These are phyloP conservation scores for Leptarthrus brevirostris DNA, from an alignment of 2,888 invertebrate species.

Conservation along the genomic window DNA sequence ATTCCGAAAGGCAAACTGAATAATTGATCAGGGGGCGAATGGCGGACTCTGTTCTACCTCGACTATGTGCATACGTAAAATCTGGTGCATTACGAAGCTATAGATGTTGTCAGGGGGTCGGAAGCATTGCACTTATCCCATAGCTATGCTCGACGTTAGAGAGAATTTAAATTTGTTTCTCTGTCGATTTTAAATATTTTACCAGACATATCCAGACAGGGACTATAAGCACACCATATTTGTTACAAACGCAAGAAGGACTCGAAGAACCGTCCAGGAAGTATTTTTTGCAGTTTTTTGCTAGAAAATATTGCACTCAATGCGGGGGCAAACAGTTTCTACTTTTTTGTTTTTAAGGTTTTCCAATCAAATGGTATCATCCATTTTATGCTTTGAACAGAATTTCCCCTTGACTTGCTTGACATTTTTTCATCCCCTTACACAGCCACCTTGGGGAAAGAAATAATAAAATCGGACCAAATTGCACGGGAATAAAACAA, in stretches of 20 bases:
- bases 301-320: constrained; percentile 11
- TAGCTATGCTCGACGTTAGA: not conserved
- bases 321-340: constrained; percentile 4
- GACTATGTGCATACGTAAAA: not conserved
- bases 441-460: not conserved
- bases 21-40: constrained; percentile 22
- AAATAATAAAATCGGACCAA: constrained; percentile 45
- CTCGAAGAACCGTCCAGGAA: not conserved
- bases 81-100: not conserved
- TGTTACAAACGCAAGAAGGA: not conserved
- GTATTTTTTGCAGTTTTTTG: not conserved
- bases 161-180: constrained; percentile 37
- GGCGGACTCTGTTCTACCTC: not conserved
- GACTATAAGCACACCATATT: not conserved
- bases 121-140: not conserved
- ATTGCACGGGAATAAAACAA: constrained; percentile 35
- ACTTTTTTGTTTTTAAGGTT: not conserved
- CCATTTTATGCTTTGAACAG: constrained; percentile 7
- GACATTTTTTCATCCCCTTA: not conserved
- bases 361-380: constrained; percentile 37
- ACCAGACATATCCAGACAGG: not conserved
- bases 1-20: constrained; percentile 16
- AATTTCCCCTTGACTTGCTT: not conserved
- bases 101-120: not conserved
- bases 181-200: constrained; percentile 30